phyloP scores from a whole-genome alignment of 2,888 invertebrate genomes.

The Proisotoma minuta region DNA sequence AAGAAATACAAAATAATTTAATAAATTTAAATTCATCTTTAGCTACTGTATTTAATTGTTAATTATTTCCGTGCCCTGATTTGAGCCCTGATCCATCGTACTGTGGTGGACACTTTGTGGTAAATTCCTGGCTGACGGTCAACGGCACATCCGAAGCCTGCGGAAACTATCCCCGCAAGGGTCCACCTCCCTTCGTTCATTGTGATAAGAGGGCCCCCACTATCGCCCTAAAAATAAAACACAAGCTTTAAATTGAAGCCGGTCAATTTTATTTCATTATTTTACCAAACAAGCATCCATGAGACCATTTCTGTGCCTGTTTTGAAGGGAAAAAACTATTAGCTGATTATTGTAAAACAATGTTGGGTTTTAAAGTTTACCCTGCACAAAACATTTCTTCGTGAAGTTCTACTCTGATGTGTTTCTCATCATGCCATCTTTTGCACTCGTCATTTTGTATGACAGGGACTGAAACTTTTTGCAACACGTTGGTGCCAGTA shows the following conservation, averaged over 20 bases:
- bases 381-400: constrained; percentile 77
- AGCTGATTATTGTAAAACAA: too few relatives aligned
- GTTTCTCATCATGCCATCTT: constrained; percentile 73
- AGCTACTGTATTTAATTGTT: not conserved
- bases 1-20: not conserved
- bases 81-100: constrained; percentile 45
- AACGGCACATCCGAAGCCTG: constrained; percentile 80
- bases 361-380: too few relatives aligned
- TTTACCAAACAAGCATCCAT: constrained; percentile 72
- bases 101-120: constrained; percentile 60
- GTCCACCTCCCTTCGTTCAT: constrained; percentile 66
- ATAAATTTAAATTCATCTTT: not conserved
- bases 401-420: constrained; percentile 65
- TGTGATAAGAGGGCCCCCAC: constrained; percentile 56
- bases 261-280: not conserved
- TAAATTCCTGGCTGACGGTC: constrained; percentile 82
- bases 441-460: constrained; percentile 72
- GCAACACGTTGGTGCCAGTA: constrained; percentile 72
- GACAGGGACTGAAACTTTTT: constrained; percentile 76
- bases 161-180: constrained; percentile 75
- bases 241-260: too few relatives aligned
- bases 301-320: constrained; percentile 73
- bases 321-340: too few relatives aligned
- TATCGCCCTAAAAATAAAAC: constrained; percentile 59
- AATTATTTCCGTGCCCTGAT: constrained; percentile 34